These are phyloP conservation scores for Cerceris ruficornis DNA, from an alignment of 2,888 invertebrate genomes.

Conservation along the genomic window DNA sequence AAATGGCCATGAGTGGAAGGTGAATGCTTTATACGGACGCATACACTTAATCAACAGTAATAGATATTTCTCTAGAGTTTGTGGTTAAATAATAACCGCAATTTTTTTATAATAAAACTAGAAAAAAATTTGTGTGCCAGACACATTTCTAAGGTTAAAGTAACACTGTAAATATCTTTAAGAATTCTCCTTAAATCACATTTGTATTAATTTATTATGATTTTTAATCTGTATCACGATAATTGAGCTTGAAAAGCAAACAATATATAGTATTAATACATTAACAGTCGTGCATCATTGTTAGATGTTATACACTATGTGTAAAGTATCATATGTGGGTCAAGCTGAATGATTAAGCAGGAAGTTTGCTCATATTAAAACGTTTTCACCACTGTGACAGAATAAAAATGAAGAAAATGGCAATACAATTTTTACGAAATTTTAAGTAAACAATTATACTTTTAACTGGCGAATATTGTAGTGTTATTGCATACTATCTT, in stretches of 20 bases:
- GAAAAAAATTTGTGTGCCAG: no score
- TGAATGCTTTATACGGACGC: constrained; percentile 45
- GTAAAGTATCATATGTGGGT: constrained; percentile 48
- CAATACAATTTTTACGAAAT: background rate
- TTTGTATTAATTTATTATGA: constrained; percentile 7
- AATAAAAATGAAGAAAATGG: background rate
- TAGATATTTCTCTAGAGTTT: no score
- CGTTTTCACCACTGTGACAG: background rate
- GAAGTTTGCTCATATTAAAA: constrained; percentile 29
- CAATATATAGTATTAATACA: constrained; percentile 8
- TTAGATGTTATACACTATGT: constrained; percentile 28
- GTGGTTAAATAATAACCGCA: no score
- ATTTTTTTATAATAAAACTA: no score
- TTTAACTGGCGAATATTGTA: constrained; percentile 57
- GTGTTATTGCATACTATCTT: constrained; percentile 46
- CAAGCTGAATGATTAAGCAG: constrained; percentile 41
- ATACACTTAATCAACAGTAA: constrained; percentile 34
- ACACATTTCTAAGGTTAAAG: no score
- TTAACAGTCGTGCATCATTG: constrained; percentile 51
- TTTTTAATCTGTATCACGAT: constrained; percentile 12
- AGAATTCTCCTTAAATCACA: background rate
- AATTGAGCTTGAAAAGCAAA: constrained; percentile 3
- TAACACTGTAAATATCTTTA: background rate
- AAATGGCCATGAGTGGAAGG: constrained; percentile 47
- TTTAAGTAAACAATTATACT: constrained; percentile 9